These are phyloP conservation scores for Dasyornis broadbenti DNA, from an alignment of 2,113 vertebrate species.

Conservation along the genomic window DNA sequence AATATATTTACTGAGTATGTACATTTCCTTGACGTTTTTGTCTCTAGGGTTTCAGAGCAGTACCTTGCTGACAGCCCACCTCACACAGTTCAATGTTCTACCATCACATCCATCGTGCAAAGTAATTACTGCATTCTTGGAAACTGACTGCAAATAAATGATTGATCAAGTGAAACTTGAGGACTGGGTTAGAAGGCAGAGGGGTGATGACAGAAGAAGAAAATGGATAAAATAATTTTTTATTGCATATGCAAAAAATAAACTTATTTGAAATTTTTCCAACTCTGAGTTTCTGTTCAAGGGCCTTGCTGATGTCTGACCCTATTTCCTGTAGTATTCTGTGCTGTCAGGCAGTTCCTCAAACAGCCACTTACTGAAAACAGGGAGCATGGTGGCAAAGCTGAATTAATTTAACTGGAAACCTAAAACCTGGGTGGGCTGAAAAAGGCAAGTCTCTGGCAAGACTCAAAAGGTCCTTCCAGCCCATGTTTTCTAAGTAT, in stretches of 20 bases:
- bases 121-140: not conserved
- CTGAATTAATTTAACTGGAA: not conserved
- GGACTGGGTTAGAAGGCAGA: not conserved
- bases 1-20: not conserved
- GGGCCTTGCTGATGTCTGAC: not conserved
- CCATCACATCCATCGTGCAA: not conserved
- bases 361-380: not conserved
- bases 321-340: not conserved
- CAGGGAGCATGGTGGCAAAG: not conserved
- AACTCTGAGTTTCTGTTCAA: not conserved
- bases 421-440: not conserved
- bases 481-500: not conserved
- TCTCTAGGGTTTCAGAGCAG: not conserved
- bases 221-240: not conserved
- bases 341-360: not conserved
- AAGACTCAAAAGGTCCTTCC: not conserved
- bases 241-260: not conserved
- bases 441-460: not conserved
- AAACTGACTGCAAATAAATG: not conserved
- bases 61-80: not conserved
- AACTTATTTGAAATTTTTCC: not conserved
- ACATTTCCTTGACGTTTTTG: not conserved
- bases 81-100: not conserved
- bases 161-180: not conserved
- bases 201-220: not conserved